Conservation (phyloP, 2,797 vertebrate species). For the Staurois parvus region DNA sequence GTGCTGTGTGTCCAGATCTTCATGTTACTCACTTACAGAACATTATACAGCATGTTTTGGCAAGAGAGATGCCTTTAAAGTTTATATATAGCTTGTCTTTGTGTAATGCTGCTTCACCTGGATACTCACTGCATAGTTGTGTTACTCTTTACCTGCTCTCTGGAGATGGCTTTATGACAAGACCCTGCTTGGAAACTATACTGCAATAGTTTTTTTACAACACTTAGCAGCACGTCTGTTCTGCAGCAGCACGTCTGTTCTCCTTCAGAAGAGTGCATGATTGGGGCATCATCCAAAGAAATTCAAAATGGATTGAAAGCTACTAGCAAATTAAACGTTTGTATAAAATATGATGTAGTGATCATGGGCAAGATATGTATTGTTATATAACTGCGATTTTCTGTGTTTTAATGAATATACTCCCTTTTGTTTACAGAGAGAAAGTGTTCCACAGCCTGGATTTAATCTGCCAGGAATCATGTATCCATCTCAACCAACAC, state of each 20-base stretch:
- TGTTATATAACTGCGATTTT: not conserved
- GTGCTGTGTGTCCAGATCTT: not conserved
- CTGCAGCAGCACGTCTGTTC: not conserved
- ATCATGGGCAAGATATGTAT: not conserved
- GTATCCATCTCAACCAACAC: constrained; percentile 68
- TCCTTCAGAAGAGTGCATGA: not conserved
- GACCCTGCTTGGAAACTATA: not conserved
- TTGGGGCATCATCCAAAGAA: not conserved
- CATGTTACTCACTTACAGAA: not conserved
- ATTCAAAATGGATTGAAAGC: not conserved
- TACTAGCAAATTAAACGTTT: not conserved
- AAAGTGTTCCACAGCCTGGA: constrained; percentile 79
- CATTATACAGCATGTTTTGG: not conserved
- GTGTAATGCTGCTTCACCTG: not conserved
- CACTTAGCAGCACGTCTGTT: not conserved
- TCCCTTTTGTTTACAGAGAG: constrained; percentile 74
- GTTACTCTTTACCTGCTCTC: not conserved
- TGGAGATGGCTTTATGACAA: too few relatives aligned
- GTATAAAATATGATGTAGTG: not conserved
- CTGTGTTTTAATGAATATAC: not conserved
- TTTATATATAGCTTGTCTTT: not conserved
- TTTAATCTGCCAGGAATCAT: constrained; percentile 79
- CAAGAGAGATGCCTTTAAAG: not conserved
- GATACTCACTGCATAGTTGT: not conserved
- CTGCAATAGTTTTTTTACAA: not conserved